phyloP scores from a whole-genome alignment of 2,888 invertebrate genomes.

The Syritta pipiens region DNA sequence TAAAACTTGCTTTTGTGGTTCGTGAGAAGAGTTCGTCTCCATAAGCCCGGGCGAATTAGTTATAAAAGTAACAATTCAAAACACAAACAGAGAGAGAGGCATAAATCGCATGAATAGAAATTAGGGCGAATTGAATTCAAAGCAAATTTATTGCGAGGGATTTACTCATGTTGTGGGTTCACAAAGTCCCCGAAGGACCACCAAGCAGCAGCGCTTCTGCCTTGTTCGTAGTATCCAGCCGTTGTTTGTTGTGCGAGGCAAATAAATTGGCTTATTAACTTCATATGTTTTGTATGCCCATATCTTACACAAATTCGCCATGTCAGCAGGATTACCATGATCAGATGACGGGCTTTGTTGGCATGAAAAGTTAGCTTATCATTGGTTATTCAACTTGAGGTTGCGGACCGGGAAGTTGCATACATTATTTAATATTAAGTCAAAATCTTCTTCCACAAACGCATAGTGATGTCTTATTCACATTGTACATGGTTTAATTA shows the following conservation, averaged over 20 bases:
- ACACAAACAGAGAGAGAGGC: slow-evolving; percentile 54
- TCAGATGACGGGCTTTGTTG: slow-evolving; percentile 40
- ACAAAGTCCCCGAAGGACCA: slow-evolving; percentile 39
- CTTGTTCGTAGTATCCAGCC: slow-evolving; percentile 3
- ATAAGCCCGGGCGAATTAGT: slow-evolving; percentile 53
- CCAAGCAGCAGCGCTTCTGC: slow-evolving; percentile 5
- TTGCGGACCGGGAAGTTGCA: background rate
- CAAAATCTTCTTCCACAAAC: too few species aligned
- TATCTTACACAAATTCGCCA: slow-evolving; percentile 61
- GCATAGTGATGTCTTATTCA: too few species aligned
- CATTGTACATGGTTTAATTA: too few species aligned
- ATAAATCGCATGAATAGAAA: slow-evolving; percentile 68
- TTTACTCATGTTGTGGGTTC: slow-evolving; percentile 31
- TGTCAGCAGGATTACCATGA: slow-evolving; percentile 65
- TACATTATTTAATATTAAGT: slow-evolving; percentile 13
- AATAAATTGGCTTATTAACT: slow-evolving; percentile 69
- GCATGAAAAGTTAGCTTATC: background rate
- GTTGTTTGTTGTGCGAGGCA: slow-evolving; percentile 38
- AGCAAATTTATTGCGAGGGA: slow-evolving; percentile 66
- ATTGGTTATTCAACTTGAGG: slow-evolving; percentile 13
- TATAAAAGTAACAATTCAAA: slow-evolving; percentile 56
- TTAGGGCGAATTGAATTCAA: slow-evolving; percentile 69
- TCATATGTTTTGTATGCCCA: slow-evolving; percentile 63
- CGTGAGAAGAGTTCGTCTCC: slow-evolving; percentile 18
- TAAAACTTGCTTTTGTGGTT: background rate